phyloP scores from a whole-genome alignment of 2,113 vertebrate species.

The Strigops habroptila region DNA sequence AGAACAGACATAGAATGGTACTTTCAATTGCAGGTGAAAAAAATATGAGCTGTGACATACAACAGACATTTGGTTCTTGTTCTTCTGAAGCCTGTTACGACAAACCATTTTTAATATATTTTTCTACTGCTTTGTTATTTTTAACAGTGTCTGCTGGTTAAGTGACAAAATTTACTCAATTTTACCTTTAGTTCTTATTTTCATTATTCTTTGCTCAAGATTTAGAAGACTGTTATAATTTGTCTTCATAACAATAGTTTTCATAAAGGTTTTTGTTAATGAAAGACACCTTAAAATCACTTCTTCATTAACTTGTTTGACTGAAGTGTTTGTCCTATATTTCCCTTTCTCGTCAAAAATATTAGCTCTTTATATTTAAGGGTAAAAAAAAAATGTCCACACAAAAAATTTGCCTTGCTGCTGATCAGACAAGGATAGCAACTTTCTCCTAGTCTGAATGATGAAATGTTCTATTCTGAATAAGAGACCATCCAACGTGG shows the following conservation, averaged over 20 bases:
- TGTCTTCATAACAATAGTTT: not conserved
- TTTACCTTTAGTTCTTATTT: not conserved
- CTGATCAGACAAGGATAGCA: not conserved
- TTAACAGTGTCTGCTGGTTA: not conserved
- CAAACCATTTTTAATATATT: not conserved
- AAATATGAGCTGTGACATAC: not conserved
- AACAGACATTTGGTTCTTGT: not conserved
- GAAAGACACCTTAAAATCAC: not conserved
- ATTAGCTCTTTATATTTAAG: not conserved
- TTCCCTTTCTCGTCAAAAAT: not conserved
- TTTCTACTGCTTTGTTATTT: not conserved
- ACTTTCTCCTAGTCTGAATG: not conserved
- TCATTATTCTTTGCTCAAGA: not conserved
- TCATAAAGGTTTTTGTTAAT: not conserved
- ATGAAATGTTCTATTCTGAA: slow-evolving; percentile 6
- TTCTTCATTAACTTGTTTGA: not conserved
- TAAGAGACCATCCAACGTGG: not conserved
- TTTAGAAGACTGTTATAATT: not conserved
- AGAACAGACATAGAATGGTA: not conserved
- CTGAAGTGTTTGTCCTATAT: not conserved
- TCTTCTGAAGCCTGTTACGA: not conserved
- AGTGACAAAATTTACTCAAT: not conserved
- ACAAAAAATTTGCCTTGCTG: not conserved
- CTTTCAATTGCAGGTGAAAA: not conserved
- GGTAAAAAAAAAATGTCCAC: not conserved